Percentiles rank a stretch among this genome's conserved stretches.
phyloP scores from a whole-genome alignment of 2,797 vertebrate genomes.

The Urocyon cinereoargenteus region DNA sequence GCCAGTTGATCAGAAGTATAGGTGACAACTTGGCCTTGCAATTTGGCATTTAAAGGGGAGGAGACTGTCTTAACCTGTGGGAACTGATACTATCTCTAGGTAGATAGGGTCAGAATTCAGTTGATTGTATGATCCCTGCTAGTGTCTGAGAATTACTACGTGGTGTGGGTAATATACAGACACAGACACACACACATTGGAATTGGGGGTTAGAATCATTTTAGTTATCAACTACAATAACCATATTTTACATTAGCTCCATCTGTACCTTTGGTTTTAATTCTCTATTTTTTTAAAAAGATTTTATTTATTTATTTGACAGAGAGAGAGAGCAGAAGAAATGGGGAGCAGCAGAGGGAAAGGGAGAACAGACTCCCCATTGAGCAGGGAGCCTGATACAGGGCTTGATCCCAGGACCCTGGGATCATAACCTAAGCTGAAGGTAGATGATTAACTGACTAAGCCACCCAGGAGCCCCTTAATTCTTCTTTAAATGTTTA shows the following conservation, averaged over 20 bases:
- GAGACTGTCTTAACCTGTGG: background rate
- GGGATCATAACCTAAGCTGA: too few relatives aligned
- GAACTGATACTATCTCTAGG: background rate
- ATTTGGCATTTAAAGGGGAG: background rate
- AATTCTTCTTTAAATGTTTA: slow-evolving; percentile 1
- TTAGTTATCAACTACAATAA: background rate
- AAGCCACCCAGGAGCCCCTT: background rate
- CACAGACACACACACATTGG: background rate
- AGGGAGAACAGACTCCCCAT: too few relatives aligned
- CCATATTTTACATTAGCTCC: background rate
- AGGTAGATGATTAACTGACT: too few relatives aligned
- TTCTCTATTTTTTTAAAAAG: background rate
- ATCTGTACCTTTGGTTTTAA: background rate
- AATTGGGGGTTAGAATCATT: background rate
- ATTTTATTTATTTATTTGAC: too few relatives aligned
- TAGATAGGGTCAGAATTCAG: background rate
- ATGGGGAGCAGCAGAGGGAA: too few relatives aligned
- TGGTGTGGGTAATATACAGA: background rate
- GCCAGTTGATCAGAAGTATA: background rate
- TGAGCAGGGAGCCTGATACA: too few relatives aligned
- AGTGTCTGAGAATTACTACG: background rate
- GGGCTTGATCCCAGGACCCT: too few relatives aligned
- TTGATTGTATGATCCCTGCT: background rate
- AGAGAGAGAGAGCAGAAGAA: too few relatives aligned
- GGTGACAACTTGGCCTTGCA: background rate